phyloP scores from a whole-genome alignment of 2,888 invertebrate species.

The Stenodema calcarata region DNA sequence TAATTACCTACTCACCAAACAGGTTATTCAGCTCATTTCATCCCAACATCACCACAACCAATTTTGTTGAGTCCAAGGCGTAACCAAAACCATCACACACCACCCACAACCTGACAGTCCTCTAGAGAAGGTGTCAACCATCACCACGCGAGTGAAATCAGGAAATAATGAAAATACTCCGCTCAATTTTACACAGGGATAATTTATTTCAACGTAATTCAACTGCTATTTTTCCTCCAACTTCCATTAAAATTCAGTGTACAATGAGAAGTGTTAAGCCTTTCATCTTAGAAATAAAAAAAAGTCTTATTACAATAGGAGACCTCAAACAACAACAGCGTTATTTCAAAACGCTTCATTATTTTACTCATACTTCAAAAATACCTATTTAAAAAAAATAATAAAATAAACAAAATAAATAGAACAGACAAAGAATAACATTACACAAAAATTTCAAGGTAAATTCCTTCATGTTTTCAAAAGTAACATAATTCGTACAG shows the following conservation, averaged over 20 bases:
- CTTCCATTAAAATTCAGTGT: slow-evolving; percentile 14
- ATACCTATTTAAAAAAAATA: background rate
- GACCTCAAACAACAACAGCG: slow-evolving; percentile 4
- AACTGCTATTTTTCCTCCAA: background rate
- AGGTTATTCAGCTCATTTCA: no score
- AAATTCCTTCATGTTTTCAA: background rate
- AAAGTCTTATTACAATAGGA: slow-evolving; percentile 31
- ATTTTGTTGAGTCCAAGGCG: no score
- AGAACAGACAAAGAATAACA: background rate
- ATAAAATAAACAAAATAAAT: slow-evolving; percentile 7
- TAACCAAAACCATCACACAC: no score
- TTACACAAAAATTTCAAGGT: background rate
- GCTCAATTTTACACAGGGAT: slow-evolving; percentile 10
- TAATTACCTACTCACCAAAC: no score
- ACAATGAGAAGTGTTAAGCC: slow-evolving; percentile 18
- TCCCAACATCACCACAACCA: no score
- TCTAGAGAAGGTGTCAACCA: no score
- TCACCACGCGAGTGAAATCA: background rate
- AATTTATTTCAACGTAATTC: slow-evolving; percentile 26
- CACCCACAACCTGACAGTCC: no score
- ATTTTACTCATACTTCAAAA: background rate
- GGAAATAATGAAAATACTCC: background rate
- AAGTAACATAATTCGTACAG: background rate
- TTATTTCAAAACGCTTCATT: background rate
- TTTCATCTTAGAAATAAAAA: background rate